Evolutionary conservation across 2,113 vertebrate species (phyloP), one percentile per base, ranked within the genome.

Genomic region (Leuciscus idus): DNA sequence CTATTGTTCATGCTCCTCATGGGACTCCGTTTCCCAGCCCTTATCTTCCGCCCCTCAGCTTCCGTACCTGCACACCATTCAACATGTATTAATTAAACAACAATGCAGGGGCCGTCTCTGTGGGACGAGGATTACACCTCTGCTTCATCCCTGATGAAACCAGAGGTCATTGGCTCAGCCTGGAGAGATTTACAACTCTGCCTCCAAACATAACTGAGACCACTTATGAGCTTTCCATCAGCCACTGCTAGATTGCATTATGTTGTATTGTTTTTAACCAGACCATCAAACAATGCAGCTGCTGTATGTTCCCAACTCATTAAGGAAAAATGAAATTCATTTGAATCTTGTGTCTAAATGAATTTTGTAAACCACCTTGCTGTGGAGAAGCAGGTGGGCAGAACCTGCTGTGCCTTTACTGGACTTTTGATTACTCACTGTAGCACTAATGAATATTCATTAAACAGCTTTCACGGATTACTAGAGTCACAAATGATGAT

Each of bases 51-150:
- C 84, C 68, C 61, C 30, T 84, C 62, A 68, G 84, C 75, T 84
- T 52, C 55, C 70, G 30, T 84, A 88, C 76, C 85, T 87, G 75
- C 76, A 48, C 80, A 75, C 57, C 52, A 75, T 84, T 81, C 86
- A 43, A 70, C 59, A 84, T 23, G 79, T 85, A 88, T 87, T 90
- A 83, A 90, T 90, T 86, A 87, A 76, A 66, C 75, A 57, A 81
- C 85, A 85, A 84, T 85, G 43, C 62, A 72, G 48, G 82, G 68
- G 73, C 87, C 33, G 59, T 76, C 76, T 84, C 74, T 48, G 33
- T 13, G 77, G 83, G 79, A 11, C 12, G 28, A 21, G 72, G 86
- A 89, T 89, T 89, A 89, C 74, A 21, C 86, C 57, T 50, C 64
- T 26, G 64, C 81, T 77, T 55, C 39, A 43, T 10, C 26, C 81